Conservation (phyloP, 2,113 vertebrate genomes). For the Eudyptes chrysolophus region DNA sequence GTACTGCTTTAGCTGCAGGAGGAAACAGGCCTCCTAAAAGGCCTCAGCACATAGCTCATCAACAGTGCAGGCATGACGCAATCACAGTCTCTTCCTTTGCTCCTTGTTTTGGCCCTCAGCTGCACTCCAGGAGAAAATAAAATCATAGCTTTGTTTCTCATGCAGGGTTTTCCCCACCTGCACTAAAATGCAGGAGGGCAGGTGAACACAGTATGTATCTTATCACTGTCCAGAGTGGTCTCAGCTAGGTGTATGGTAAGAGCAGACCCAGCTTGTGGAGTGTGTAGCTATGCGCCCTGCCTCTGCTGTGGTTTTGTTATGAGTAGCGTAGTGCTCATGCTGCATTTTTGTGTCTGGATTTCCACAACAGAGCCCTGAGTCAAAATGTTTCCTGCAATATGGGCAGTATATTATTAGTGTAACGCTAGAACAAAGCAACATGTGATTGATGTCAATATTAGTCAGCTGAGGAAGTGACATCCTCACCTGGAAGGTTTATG, state of each 20-base stretch:
- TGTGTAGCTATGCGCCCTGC: background rate
- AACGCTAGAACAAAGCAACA: conserved; percentile 18
- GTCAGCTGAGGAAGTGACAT: conserved; percentile 21
- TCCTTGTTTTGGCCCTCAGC: background rate
- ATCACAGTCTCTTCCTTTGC: background rate
- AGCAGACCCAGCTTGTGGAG: background rate
- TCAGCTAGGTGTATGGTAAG: background rate
- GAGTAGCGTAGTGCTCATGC: background rate
- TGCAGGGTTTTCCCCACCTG: background rate
- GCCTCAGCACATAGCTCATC: background rate
- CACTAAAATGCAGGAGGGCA: background rate
- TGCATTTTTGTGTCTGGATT: background rate
- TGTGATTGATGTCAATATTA: background rate
- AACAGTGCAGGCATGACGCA: background rate
- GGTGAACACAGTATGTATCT: background rate
- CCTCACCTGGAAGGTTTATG: background rate
- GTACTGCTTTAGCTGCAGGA: background rate
- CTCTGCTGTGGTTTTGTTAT: background rate
- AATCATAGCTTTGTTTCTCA: background rate
- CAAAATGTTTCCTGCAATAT: conserved; percentile 5
- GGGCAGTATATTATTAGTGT: background rate
- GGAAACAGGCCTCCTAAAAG: background rate
- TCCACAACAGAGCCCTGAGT: background rate
- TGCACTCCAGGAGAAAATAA: background rate
- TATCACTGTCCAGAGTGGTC: background rate